Evolutionary conservation across 1,140 invertebrate species (phyloP).

Genomic region (Halictus rubicundus): DNA sequence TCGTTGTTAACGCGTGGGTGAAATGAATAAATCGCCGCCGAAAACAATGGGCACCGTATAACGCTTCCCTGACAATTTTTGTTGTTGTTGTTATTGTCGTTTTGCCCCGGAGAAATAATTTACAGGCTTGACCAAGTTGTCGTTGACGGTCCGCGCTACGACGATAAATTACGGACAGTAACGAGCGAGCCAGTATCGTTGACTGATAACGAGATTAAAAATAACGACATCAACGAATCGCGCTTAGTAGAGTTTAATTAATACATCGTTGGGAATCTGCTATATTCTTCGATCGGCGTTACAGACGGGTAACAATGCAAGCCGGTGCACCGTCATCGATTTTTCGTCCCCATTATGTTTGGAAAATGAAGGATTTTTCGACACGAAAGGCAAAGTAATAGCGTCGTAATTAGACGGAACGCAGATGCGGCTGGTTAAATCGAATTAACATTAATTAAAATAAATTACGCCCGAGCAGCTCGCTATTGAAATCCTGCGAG

Average conservation of each 20-base stretch:
- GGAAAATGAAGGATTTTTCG: background rate
- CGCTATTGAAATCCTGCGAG: background rate
- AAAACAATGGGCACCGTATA: background rate
- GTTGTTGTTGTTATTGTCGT: background rate
- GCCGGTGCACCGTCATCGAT: background rate
- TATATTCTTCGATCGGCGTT: background rate
- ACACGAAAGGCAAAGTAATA: background rate
- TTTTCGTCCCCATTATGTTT: background rate
- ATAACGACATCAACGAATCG: slow-evolving; percentile 23
- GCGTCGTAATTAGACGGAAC: slow-evolving; percentile 4
- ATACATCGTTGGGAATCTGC: background rate
- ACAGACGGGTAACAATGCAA: no score
- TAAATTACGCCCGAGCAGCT: background rate
- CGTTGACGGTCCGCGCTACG: background rate
- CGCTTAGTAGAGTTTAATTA: slow-evolving; percentile 16
- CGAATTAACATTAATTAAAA: slow-evolving; percentile 1
- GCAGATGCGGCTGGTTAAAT: background rate
- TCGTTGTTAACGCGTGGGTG: background rate
- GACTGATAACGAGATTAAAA: slow-evolving; percentile 26
- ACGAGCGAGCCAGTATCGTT: background rate
- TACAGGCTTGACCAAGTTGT: slow-evolving; percentile 28
- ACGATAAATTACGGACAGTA: slow-evolving; percentile 26
- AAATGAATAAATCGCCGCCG: slow-evolving; percentile 20
- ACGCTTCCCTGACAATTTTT: background rate
- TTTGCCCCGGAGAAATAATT: slow-evolving; percentile 3